Base-by-base conservation (phyloP, 2,888 invertebrate genomes). In the Antheraea yamamai region DNA sequence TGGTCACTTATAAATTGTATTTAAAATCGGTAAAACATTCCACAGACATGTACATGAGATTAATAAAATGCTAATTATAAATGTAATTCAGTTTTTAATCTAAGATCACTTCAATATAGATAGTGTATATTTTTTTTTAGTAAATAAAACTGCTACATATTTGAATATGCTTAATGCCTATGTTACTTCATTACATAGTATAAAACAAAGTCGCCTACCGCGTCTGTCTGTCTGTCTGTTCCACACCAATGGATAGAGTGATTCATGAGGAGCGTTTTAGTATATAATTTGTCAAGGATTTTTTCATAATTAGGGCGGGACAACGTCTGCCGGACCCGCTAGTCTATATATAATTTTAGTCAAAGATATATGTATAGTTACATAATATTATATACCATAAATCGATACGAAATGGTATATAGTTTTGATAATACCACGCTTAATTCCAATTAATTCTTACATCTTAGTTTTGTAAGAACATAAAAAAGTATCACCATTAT, bases 401-500 rank as follows among this genome's bases (percentile, higher is more conserved):
- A 1, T 16, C 4, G 16, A 4, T 66, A 16, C 4, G 12, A 20
- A 16, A 66, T 30, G 0, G 16, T 30, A 16, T 66, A 47, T 47
- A 47, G 47, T 66, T 30, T 66, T 66, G 26, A 18, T 4, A 16
- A 30, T 66, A 66, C 18, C 64, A 66, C 16, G 4, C 16, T 12
- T 66, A 30, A 30, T 66, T 66, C 26, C 1, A 66, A 66, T 66
- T 30, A 66, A 66, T 66, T 66, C 26, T 66, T 66, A 66, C 64
- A 66, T 16, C 64, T 66, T 66, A 66, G 30, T 64, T 61, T 12
- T 66, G 16, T 66, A 30, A 30, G 26, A 26, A 30, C 30, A 30
- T 64, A 26, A 66, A 66, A 66, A 66, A 66, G 16, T 16, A 66
- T 66, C 64, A 30, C 64, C 26, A 66, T 66, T 66, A 66, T 66